These are phyloP conservation scores for Lymantria monacha DNA, from an alignment of 2,888 invertebrate genomes.

Conservation along the genomic window DNA sequence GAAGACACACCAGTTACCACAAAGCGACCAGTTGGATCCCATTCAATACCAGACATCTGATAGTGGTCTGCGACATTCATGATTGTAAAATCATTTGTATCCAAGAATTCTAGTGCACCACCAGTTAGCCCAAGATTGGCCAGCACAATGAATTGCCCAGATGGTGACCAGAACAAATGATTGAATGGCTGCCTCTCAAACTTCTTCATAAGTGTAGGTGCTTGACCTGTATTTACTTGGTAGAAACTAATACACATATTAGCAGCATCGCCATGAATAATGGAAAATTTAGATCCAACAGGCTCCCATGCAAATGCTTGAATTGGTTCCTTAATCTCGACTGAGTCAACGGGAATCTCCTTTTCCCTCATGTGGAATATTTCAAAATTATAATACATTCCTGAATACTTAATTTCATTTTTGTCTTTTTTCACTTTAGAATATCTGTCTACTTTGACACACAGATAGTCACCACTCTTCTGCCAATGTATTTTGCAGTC, in stretches of 20 bases:
- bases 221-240: conserved; percentile 92
- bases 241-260: conserved; percentile 96
- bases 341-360: conserved; percentile 97
- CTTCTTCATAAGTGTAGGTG: conserved; percentile 93
- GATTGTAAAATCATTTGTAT: conserved; percentile 97
- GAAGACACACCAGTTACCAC: conserved; percentile 97
- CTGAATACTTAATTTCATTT: conserved; percentile 95
- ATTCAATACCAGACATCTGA: conserved; percentile 97
- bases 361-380: conserved; percentile 99
- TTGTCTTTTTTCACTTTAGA: conserved; percentile 97
- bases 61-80: conserved; percentile 97
- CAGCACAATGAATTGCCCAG: conserved; percentile 96
- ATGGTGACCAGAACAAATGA: conserved; percentile 97
- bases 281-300: conserved; percentile 96
- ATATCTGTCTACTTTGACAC: conserved; percentile 92
- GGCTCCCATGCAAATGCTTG: conserved; percentile 99
- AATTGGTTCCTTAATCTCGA: conserved; percentile 96
- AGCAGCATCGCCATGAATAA: conserved; percentile 95
- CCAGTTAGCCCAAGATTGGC: conserved; percentile 93
- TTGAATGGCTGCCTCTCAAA: conserved; percentile 94
- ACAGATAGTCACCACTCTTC: conserved; percentile 97
- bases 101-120: conserved; percentile 96
- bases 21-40: conserved; percentile 99
- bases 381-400: conserved; percentile 99
- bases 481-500: conserved; percentile 99